Percentiles rank a stretch among this genome's conserved stretches.
phyloP scores from a whole-genome alignment of 2,888 invertebrate genomes.

The Mythimna impura region DNA sequence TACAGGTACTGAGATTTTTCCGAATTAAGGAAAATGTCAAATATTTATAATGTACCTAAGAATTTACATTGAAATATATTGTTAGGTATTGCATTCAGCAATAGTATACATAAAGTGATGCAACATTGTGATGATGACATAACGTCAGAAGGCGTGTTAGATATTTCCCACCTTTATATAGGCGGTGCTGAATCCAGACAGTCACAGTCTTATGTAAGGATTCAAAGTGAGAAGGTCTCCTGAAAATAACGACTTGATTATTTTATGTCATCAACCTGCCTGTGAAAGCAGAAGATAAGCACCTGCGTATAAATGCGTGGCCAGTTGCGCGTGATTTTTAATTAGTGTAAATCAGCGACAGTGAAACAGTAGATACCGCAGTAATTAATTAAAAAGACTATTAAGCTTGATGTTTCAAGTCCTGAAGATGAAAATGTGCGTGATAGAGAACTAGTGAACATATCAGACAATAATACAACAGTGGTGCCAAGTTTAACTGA shows the following conservation, averaged over 20 bases:
- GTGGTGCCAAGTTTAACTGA: background rate
- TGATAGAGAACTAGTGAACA: background rate
- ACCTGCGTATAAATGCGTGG: background rate
- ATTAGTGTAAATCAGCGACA: background rate
- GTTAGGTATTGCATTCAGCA: background rate
- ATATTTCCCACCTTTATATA: slow-evolving; percentile 28
- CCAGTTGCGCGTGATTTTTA: background rate
- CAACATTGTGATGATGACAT: slow-evolving; percentile 31
- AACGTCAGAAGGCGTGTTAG: background rate
- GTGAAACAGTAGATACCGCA: background rate
- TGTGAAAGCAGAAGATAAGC: background rate
- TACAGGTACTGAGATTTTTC: background rate
- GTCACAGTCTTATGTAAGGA: slow-evolving; percentile 32
- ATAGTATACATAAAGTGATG: slow-evolving; percentile 12
- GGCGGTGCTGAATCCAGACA: background rate
- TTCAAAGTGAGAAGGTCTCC: slow-evolving; percentile 5
- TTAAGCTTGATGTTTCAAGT: background rate
- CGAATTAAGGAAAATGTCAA: background rate
- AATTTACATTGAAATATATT: background rate
- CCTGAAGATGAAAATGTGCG: background rate
- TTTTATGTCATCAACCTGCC: background rate
- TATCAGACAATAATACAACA: background rate
- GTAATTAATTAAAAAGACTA: background rate
- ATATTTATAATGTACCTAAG: too few species aligned
- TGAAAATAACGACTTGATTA: background rate